Conservation (phyloP, 2,113 vertebrate species). For the Eolophus roseicapilla region DNA sequence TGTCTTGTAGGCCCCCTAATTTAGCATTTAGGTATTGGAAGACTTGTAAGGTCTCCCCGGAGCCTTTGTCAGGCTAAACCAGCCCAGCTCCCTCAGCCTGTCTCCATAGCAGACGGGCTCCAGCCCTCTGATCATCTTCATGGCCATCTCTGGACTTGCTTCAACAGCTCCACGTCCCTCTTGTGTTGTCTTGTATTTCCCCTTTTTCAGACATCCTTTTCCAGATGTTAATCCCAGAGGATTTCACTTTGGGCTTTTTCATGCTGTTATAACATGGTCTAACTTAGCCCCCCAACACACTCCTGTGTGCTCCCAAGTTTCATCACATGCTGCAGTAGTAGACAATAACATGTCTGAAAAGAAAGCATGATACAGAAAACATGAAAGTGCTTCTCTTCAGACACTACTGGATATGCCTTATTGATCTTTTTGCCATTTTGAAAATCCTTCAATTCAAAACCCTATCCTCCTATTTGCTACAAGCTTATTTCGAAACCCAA, state of each 20-base stretch:
- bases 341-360: not conserved
- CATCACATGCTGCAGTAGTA: not conserved
- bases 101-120: not conserved
- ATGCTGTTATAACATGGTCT: not conserved
- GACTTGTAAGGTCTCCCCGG: not conserved
- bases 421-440: not conserved
- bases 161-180: not conserved
- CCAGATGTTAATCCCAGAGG: not conserved
- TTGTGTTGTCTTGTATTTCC: not conserved
- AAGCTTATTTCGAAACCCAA: not conserved
- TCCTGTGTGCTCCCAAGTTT: not conserved
- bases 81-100: not conserved
- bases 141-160: not conserved
- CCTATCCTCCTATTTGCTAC: not conserved
- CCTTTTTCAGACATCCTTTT: not conserved
- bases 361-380: not conserved
- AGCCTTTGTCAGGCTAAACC: not conserved
- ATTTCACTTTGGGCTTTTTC: not conserved
- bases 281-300: not conserved
- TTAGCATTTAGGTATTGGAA: not conserved
- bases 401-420: not conserved
- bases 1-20: not conserved
- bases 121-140: not conserved
- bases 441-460: not conserved
- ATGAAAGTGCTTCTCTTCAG: not conserved